Evolutionary conservation across 2,888 invertebrate species (phyloP), one percentile per base, ranked within the genome.

Genomic region (Eugnorisma glareosa): DNA sequence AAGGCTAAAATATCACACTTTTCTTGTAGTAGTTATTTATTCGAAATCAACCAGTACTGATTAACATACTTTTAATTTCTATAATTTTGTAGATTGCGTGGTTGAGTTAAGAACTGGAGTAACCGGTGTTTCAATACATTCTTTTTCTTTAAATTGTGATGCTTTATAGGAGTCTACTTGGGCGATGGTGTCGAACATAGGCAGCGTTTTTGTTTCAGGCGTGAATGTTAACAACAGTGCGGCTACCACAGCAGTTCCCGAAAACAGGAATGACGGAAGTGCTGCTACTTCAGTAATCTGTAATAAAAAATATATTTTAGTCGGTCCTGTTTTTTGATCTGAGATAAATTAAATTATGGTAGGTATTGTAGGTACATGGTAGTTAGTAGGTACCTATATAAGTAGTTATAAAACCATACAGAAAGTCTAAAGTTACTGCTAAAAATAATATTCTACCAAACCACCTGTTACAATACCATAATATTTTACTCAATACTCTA

Each of bases 141-240:
- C 71, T 18, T 82, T 67, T 45, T 67, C 28, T 90, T 91, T 81
- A 86, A 89, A 57, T 87, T 84, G 73, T 68, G 86, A 69, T 37
- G 83, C 77, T 83, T 92, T 92, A 67, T 93, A 90, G 8, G 87
- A 86, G 76, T 94, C 93, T 5, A 95, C 89, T 92, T 95, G 94
- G 1, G 92, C 93, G 54, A 95, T 93, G 0, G 95, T 95, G 76
- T 95, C 95, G 64, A 94, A 94, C 89, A 95, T 85, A 0, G 95
- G 95, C 54, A 95, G 71, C 3, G 80, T 84, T 88, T 93, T 95
- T 1, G 95, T 95, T 91, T 95, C 95, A 8, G 95, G 95, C 1
- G 94, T 94, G 59, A 95, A 93, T 2, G 86, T 87, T 18, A 95
- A 84, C 11, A 94, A 83, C 0, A 91, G 21, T 0, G 93, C 93